Evolutionary conservation across 2,888 invertebrate species (phyloP), one percentile per base, ranked within the genome.

Genomic region (Drosophila anomalata): DNA sequence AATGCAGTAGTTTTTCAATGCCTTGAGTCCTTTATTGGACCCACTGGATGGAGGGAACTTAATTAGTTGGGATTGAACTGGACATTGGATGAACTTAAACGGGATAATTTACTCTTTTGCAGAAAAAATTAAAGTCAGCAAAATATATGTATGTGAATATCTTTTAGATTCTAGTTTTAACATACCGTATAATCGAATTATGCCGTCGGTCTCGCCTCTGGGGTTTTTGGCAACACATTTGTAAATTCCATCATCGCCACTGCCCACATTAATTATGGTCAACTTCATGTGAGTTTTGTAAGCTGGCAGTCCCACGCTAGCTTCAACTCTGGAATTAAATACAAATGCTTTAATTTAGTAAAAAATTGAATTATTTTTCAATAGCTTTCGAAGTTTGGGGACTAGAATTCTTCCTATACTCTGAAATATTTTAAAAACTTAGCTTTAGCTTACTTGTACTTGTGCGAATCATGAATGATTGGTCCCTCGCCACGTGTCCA

Each of bases 261-360:
- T 94, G 86, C 95, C 93, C 61, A 97, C 95, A 90, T 95, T 95
- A 83, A 94, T 93, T 82, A 98, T 96, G 65, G 96, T 95, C 60
- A 98, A 93, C 80, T 94, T 94, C 97, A 97, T 97, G 90, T 97
- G 96, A 1, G 96, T 96, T 91, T 97, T 97, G 91, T 97, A 97
- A 0, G 94, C 93, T 0, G 96, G 96, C 20, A 92, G 85, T 55
- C 95, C 95, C 24, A 95, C 91, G 9, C 93, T 94, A 77, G 95
- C 95, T 87, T 96, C 96, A 89, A 91, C 92, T 78, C 92, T 92
- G 60, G 11, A 12, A 2, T 14, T 1, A 2, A 9, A 12, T 33
- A 12, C 11, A 8, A n/a, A 7, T 2, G 22, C 9, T 20, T 9
- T 39, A 12, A 7, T 7, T 12, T 4, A 33, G 11, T 33, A 11